Evolutionary conservation across 1,140 invertebrate genomes (phyloP).

Genomic region (Marisa cornuarietis): DNA sequence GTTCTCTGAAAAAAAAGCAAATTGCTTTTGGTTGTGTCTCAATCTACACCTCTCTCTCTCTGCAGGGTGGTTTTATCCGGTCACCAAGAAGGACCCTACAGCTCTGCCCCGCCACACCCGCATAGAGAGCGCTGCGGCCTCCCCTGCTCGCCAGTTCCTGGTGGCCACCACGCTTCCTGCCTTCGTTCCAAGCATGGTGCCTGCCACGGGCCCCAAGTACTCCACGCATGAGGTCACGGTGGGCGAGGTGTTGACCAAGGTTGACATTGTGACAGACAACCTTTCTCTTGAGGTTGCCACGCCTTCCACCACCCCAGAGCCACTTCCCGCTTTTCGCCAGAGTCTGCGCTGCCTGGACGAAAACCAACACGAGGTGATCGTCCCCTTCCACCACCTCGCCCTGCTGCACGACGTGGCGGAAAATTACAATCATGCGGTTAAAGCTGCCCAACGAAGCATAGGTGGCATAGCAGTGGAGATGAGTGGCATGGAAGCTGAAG

Average conservation of each 20-base stretch:
- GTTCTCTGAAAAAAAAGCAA: not conserved
- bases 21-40: not conserved
- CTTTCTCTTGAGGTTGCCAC: not conserved
- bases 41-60: not conserved
- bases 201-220: not conserved
- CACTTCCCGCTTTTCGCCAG: not conserved
- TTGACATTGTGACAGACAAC: conserved; percentile 15
- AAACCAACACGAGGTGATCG: conserved; percentile 28
- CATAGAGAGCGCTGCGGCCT: conserved; percentile 20
- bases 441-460: too few relatives aligned
- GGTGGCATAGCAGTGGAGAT: too few relatives aligned
- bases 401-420: conserved; percentile 27
- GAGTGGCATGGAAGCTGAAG: not conserved
- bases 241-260: conserved; percentile 28
- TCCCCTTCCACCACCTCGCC: conserved; percentile 22
- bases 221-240: conserved; percentile 18
- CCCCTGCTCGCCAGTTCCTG: conserved; percentile 19
- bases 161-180: conserved; percentile 26
- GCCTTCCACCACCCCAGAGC: not conserved
- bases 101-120: conserved; percentile 20
- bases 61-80: conserved; percentile 31
- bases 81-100: conserved; percentile 5
- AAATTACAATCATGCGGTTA: not conserved
- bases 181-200: conserved; percentile 12
- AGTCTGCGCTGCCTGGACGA: conserved; percentile 25